Conservation (phyloP, 2,888 invertebrate species). For the Tipula confusa region DNA sequence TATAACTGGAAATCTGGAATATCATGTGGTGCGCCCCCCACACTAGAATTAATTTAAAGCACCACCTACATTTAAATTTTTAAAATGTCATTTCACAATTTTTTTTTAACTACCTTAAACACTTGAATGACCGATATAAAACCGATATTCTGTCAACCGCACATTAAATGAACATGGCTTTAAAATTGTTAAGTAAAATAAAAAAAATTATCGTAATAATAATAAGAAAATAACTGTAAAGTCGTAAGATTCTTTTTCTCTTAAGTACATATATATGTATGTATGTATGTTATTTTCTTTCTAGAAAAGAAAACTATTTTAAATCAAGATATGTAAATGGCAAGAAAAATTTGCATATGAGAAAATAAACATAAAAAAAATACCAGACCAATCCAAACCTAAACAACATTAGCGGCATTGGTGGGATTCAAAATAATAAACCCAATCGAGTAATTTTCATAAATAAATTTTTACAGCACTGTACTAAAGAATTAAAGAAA, state of each 20-base stretch:
- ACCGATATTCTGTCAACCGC: not conserved
- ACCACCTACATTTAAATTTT: not conserved
- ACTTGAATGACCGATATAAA: not conserved
- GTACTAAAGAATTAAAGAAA: not conserved
- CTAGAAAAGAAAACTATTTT: not conserved
- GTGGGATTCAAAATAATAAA: not conserved
- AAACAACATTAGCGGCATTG: not conserved
- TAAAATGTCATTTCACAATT: not conserved
- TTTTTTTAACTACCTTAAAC: too few relatives aligned
- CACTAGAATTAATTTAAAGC: not conserved
- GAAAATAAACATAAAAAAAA: not conserved
- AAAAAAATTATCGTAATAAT: not conserved
- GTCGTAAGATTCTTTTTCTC: not conserved
- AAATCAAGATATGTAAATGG: not conserved
- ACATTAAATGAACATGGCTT: not conserved
- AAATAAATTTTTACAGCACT: not conserved
- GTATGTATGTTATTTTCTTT: not conserved
- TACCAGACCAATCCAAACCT: not conserved
- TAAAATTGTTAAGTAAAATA: not conserved
- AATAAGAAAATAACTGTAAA: not conserved
- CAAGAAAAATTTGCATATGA: not conserved
- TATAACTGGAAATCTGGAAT: too few relatives aligned
- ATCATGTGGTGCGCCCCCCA: too few relatives aligned
- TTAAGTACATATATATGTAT: not conserved
- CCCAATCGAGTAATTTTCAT: not conserved